These are phyloP conservation scores for Zaprionus vittiger DNA, from an alignment of 1,140 invertebrate species.

Conservation along the genomic window DNA sequence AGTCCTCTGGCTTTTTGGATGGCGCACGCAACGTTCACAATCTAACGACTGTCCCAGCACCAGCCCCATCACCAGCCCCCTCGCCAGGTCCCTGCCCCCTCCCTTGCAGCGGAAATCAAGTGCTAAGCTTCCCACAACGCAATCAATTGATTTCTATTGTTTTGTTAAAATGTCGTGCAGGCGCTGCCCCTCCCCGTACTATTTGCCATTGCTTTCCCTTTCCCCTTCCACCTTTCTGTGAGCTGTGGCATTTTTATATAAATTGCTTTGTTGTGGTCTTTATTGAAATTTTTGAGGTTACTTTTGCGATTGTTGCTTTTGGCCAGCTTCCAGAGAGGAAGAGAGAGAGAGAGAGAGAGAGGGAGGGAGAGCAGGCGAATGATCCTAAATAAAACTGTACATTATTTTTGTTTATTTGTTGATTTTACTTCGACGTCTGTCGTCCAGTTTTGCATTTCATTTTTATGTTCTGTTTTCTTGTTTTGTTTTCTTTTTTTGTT, in stretches of 20 bases:
- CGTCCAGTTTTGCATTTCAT: constrained; percentile 66
- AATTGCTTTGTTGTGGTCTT: constrained; percentile 82
- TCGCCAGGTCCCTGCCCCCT: background rate
- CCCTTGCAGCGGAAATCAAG: constrained; percentile 66
- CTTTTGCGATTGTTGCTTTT: constrained; percentile 77
- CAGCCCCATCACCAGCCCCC: background rate
- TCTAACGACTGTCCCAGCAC: constrained; percentile 7
- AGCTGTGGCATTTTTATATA: constrained; percentile 77
- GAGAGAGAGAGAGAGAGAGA: constrained; percentile 29
- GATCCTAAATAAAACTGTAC: constrained; percentile 58
- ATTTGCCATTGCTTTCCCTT: constrained; percentile 55
- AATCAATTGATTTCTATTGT: constrained; percentile 83
- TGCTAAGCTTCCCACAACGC: constrained; percentile 82
- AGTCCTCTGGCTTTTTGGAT: constrained; percentile 42
- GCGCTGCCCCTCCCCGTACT: constrained; percentile 27
- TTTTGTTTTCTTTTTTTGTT: constrained; percentile 30
- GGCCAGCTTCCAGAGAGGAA: constrained; percentile 44
- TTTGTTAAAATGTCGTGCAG: constrained; percentile 79
- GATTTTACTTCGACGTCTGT: constrained; percentile 57
- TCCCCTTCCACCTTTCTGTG: background rate
- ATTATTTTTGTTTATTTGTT: constrained; percentile 80
- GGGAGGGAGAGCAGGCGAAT: constrained; percentile 44
- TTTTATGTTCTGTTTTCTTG: constrained; percentile 35
- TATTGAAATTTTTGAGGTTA: constrained; percentile 82
- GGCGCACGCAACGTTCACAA: constrained; percentile 38